A percentile compares a stretch with the other conserved stretches of the same genome.
phyloP scores from a whole-genome alignment of 2,888 invertebrate genomes.

The Drosophila nr. perissopoda region DNA sequence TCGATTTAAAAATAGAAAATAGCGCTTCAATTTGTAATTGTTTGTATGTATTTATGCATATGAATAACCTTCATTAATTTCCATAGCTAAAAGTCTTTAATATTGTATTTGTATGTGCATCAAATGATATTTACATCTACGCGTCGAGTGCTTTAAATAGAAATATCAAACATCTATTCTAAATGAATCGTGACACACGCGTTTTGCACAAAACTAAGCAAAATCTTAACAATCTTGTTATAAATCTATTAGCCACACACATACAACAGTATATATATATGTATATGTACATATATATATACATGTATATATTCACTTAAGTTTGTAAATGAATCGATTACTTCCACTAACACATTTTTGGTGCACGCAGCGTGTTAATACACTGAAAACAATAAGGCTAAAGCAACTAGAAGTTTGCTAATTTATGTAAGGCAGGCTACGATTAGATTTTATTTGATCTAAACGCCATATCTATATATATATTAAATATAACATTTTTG shows the following conservation, averaged over 20 bases:
- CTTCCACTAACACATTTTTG: constrained; percentile 52
- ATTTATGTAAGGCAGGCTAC: not conserved
- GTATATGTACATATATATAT: not conserved
- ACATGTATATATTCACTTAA: not conserved
- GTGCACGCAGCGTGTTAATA: constrained; percentile 29
- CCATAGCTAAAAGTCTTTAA: constrained; percentile 16
- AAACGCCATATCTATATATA: not conserved
- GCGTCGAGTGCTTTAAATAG: constrained; percentile 25
- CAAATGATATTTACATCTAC: constrained; percentile 47
- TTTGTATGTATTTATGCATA: not conserved
- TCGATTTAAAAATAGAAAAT: not conserved
- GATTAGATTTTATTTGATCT: not conserved
- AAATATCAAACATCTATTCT: constrained; percentile 18
- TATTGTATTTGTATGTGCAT: constrained; percentile 18
- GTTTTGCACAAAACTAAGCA: not conserved
- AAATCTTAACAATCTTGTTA: constrained; percentile 41
- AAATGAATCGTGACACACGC: constrained; percentile 36
- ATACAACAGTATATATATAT: not conserved
- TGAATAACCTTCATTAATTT: constrained; percentile 36
- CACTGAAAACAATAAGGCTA: constrained; percentile 17
- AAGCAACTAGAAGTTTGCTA: not conserved
- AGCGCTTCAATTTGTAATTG: not conserved
- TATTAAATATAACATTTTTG: not conserved
- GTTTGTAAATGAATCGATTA: constrained; percentile 56
- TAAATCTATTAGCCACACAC: constrained; percentile 32